phyloP scores from a whole-genome alignment of 2,113 vertebrate species.

The Centrocercus urophasianus region DNA sequence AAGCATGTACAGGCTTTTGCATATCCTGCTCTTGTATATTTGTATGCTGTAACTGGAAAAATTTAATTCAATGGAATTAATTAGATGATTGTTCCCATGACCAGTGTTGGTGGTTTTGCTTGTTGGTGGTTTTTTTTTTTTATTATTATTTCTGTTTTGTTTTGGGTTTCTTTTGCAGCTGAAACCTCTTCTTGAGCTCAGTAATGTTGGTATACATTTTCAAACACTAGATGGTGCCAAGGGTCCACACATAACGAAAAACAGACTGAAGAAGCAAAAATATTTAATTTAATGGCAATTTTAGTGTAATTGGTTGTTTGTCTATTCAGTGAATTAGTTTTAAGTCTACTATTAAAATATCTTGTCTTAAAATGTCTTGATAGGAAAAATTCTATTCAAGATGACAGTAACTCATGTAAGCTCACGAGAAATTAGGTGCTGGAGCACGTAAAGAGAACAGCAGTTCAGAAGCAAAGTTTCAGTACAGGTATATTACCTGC shows the following conservation, averaged over 20 bases:
- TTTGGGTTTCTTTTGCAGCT: background rate
- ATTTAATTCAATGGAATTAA: background rate
- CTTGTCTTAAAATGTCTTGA: background rate
- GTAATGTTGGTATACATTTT: background rate
- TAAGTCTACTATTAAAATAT: background rate
- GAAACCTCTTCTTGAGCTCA: background rate
- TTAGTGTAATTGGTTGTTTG: background rate
- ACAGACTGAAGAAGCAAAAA: background rate
- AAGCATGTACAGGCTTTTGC: background rate
- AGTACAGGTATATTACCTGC: background rate
- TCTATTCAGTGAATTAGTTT: background rate
- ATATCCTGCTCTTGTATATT: background rate
- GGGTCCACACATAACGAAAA: background rate
- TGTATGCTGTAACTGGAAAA: background rate
- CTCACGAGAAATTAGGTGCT: background rate
- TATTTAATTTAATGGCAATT: background rate
- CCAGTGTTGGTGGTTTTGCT: background rate
- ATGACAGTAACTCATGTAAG: background rate
- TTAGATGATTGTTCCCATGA: background rate
- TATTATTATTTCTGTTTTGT: too few species aligned
- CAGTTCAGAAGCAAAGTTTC: background rate
- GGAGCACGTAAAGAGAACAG: background rate
- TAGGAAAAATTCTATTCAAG: background rate
- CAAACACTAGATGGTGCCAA: conserved; percentile 68
- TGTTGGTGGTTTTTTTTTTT: too few species aligned